Percentiles rank a stretch among this genome's conserved stretches.
Conservation (phyloP, 2,113 vertebrate genomes). For the Pithys albifrons region DNA sequence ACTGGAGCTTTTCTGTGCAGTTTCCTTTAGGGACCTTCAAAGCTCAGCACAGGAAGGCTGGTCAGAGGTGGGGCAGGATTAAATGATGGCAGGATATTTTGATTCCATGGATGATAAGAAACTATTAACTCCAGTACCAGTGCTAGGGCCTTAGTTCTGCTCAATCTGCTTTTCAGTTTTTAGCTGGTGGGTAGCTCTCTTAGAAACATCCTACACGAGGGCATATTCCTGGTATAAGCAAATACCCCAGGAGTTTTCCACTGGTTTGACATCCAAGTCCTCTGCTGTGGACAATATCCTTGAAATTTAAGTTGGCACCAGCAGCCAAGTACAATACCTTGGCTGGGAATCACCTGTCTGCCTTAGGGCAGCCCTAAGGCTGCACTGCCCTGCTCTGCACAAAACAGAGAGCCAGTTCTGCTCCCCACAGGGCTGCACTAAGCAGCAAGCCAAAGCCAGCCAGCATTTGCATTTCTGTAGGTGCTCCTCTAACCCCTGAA, state of each 20-base stretch:
- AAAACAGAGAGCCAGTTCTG: accelerated
- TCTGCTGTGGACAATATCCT: not conserved
- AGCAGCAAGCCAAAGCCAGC: accelerated
- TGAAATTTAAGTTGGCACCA: not conserved
- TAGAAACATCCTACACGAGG: not conserved
- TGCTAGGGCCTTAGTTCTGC: not conserved
- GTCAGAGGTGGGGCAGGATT: not conserved
- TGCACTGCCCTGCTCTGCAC: not conserved
- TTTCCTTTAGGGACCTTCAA: not conserved
- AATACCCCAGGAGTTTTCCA: not conserved
- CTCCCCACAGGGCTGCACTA: not conserved
- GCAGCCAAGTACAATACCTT: not conserved
- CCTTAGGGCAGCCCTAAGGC: not conserved
- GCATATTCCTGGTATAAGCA: not conserved
- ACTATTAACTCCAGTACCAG: not conserved
- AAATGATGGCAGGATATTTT: not conserved
- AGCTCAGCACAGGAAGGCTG: not conserved
- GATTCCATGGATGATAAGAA: not conserved
- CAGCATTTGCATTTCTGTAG: not conserved
- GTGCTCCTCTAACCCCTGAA: not conserved
- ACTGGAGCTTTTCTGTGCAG: not conserved
- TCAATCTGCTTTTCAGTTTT: not conserved
- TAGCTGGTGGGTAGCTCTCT: not conserved
- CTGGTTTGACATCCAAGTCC: not conserved
- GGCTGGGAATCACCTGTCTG: accelerated